phyloP scores from a whole-genome alignment of 2,797 vertebrate species.

The Threskiornis aethiopicus region DNA sequence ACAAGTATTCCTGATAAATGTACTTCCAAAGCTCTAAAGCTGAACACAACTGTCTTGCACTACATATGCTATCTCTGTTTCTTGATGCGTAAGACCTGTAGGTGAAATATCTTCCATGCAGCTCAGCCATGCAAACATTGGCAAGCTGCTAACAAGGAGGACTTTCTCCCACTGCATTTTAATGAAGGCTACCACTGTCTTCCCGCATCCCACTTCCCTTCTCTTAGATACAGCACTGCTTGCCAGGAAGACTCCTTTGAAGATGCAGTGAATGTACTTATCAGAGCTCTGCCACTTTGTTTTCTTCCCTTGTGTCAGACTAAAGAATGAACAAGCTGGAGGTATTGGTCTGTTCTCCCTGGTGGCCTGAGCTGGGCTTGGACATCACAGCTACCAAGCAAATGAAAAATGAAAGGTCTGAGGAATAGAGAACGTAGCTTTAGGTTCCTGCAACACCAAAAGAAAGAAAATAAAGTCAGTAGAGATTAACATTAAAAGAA shows the following conservation, averaged over 20 bases:
- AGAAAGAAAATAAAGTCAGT: background rate
- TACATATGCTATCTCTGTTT: background rate
- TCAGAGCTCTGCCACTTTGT: background rate
- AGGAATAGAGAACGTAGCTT: background rate
- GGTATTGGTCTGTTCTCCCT: background rate
- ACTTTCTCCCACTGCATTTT: background rate
- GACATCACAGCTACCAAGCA: background rate
- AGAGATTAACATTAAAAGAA: background rate
- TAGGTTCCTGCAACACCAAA: background rate
- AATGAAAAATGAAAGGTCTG: background rate
- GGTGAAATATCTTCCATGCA: background rate
- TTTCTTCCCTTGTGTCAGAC: background rate
- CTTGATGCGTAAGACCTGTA: background rate
- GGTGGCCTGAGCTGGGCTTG: background rate
- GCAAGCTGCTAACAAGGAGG: background rate
- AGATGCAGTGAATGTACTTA: background rate
- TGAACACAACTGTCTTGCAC: background rate
- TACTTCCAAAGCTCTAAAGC: background rate
- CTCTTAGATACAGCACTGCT: background rate
- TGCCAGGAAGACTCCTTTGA: background rate
- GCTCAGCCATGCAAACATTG: background rate
- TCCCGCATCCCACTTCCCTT: background rate
- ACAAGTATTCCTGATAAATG: background rate
- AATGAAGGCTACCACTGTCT: background rate
- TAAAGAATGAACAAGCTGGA: background rate